Evolutionary conservation across 2,113 vertebrate species (phyloP).

Genomic region (Tetrax tetrax): DNA sequence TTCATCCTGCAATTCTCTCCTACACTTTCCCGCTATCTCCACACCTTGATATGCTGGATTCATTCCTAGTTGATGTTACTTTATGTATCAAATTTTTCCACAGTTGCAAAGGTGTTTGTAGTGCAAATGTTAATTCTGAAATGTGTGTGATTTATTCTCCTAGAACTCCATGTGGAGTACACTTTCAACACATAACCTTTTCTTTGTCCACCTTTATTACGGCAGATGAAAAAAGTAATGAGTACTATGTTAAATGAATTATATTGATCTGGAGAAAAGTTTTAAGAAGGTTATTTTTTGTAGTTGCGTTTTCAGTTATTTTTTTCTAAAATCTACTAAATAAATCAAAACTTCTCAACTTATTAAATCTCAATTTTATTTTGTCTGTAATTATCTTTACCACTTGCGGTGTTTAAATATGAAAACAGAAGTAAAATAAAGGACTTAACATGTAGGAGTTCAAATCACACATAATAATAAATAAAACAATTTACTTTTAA

Average conservation of each 20-base stretch:
- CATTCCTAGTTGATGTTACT: background rate
- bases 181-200: background rate
- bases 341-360: background rate
- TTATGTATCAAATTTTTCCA: background rate
- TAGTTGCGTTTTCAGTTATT: background rate
- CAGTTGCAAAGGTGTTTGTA: background rate
- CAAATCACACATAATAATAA: background rate
- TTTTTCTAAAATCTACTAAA: background rate
- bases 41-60: background rate
- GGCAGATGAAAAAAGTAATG: background rate
- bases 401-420: background rate
- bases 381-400: background rate
- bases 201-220: background rate
- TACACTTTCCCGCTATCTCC: background rate
- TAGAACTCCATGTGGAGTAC: background rate
- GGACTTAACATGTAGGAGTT: background rate
- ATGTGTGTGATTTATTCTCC: background rate
- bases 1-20: background rate
- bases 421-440: background rate
- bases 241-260: background rate
- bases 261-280: background rate
- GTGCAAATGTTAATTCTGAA: background rate
- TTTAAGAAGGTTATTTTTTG: background rate
- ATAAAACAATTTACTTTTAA: conserved; percentile 51
- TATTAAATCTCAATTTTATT: background rate